These are phyloP conservation scores for Alviniconcha strummeri DNA, from an alignment of 2,888 invertebrate genomes.

Conservation along the genomic window DNA sequence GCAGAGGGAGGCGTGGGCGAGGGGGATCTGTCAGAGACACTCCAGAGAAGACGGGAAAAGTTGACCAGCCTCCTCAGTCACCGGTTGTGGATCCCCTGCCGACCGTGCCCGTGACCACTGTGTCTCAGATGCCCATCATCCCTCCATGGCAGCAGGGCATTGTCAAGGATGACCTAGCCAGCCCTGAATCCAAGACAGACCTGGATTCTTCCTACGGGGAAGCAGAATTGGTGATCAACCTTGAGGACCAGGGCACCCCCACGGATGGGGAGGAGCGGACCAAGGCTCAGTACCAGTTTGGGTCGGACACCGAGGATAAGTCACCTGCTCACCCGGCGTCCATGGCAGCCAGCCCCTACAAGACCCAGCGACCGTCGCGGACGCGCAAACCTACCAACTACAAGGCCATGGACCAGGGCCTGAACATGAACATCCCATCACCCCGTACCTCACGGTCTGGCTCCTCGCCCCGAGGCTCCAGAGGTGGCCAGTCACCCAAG, in stretches of 20 bases:
- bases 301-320: conserved; percentile 40
- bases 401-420: conserved; percentile 49
- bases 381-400: conserved; percentile 56
- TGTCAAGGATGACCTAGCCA: conserved; percentile 35
- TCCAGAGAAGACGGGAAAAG: background rate
- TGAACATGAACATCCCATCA: conserved; percentile 46
- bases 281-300: conserved; percentile 36
- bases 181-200: conserved; percentile 41
- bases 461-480: conserved; percentile 43
- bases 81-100: conserved; percentile 5
- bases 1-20: conserved; percentile 27
- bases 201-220: conserved; percentile 43
- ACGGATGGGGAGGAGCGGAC: conserved; percentile 37
- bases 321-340: conserved; percentile 28
- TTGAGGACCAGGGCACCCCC: conserved; percentile 42
- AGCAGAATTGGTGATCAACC: conserved; percentile 42
- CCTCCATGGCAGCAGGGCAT: conserved; percentile 27
- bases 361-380: conserved; percentile 48
- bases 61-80: conserved; percentile 5
- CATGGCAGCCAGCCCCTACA: conserved; percentile 34
- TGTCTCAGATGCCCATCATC: conserved; percentile 1
- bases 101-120: conserved; percentile 20
- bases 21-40: conserved; percentile 19
- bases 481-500: conserved; percentile 43
- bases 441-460: conserved; percentile 45